Conservation (phyloP, 2,113 vertebrate genomes). For the Gallinago paraguaiae region DNA sequence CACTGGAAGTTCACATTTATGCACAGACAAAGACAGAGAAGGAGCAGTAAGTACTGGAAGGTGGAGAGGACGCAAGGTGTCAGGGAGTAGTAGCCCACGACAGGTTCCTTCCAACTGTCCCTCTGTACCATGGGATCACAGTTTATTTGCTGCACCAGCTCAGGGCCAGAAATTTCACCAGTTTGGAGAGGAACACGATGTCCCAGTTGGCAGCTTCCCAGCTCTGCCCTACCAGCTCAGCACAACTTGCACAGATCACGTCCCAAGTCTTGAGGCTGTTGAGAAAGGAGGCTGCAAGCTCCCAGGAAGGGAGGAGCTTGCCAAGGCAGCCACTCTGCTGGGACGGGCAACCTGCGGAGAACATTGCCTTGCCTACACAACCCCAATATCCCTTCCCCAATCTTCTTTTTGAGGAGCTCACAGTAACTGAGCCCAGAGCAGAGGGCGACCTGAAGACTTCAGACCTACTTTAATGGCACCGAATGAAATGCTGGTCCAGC, state of each 20-base stretch:
- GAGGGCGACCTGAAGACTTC: not conserved
- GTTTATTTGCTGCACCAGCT: not conserved
- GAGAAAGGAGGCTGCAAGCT: not conserved
- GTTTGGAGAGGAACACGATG: not conserved
- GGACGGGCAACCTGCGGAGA: rapidly evolving
- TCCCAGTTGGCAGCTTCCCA: not conserved
- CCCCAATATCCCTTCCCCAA: not conserved
- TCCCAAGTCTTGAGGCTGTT: not conserved
- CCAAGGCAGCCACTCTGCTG: not conserved
- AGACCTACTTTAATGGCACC: not conserved
- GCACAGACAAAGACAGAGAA: not conserved
- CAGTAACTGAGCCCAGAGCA: not conserved
- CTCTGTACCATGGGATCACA: not conserved
- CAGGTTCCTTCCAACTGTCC: not conserved
- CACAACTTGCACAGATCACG: not conserved
- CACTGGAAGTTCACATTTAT: not conserved
- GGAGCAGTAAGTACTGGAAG: not conserved
- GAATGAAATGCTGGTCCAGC: not conserved
- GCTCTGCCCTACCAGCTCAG: not conserved
- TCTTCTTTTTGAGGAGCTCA: not conserved
- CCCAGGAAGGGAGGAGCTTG: not conserved
- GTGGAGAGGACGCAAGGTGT: not conserved
- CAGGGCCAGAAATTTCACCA: not conserved
- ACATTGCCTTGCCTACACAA: not conserved
- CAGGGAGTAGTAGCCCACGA: not conserved